These are phyloP conservation scores for Caenorhabditis sinica DNA, from an alignment of 2,888 invertebrate species.

Conservation along the genomic window DNA sequence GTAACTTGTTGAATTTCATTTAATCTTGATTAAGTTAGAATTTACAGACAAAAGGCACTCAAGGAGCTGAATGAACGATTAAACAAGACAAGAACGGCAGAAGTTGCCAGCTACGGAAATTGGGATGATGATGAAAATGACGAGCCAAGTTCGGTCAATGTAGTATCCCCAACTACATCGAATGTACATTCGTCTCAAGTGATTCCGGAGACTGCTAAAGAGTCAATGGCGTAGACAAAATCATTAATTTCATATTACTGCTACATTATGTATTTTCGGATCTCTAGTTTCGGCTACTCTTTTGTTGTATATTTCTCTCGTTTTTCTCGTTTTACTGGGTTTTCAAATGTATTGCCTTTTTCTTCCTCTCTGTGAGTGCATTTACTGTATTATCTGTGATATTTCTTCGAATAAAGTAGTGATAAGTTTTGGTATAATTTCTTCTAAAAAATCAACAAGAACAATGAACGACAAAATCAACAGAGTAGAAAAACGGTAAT, in stretches of 20 bases:
- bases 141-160: conserved; percentile 20
- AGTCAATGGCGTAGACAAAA: conserved; percentile 27
- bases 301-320: conserved; percentile 24
- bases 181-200: conserved; percentile 48
- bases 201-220: conserved; percentile 12
- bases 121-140: conserved; percentile 76
- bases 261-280: conserved; percentile 23
- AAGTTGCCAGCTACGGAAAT: conserved; percentile 60
- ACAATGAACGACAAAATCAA: no score
- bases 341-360: conserved; percentile 41
- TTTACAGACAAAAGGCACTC: conserved; percentile 73
- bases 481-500: no score
- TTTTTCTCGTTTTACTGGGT: conserved; percentile 23
- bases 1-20: conserved; percentile 31
- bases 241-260: background rate
- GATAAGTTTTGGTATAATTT: background rate
- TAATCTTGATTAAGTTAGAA: no score
- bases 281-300: conserved; percentile 53
- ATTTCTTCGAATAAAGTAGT: background rate
- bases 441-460: conserved; percentile 20
- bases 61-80: conserved; percentile 80
- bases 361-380: conserved; percentile 29
- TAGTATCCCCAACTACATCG: background rate
- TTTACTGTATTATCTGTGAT: conserved; percentile 39
- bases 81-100: conserved; percentile 67